Evolutionary conservation across 2,113 vertebrate genomes (phyloP).

Genomic region (Eulacestoma nigropectus): DNA sequence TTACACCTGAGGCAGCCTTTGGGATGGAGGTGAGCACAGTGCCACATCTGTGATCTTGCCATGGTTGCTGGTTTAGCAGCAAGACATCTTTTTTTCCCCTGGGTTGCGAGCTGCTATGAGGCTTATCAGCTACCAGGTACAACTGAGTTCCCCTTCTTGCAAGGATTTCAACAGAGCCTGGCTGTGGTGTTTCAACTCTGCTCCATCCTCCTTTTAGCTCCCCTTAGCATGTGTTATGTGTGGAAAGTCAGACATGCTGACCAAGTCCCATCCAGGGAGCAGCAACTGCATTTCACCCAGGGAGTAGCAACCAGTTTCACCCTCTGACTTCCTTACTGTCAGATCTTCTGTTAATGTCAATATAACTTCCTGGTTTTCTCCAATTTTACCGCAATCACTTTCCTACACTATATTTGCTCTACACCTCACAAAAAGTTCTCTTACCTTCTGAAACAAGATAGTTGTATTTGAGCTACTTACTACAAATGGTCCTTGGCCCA

Average conservation of each 20-base stretch:
- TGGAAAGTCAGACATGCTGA: neutral
- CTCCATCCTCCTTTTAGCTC: neutral
- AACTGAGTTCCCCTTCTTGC: neutral
- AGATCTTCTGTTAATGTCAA: neutral
- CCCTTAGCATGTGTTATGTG: neutral
- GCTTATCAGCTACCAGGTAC: neutral
- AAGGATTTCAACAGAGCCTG: neutral
- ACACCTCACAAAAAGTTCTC: neutral
- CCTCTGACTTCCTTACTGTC: neutral
- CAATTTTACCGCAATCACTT: neutral
- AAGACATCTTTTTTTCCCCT: neutral
- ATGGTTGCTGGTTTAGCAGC: neutral
- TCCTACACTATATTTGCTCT: neutral
- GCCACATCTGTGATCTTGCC: too few species aligned
- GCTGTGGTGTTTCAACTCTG: neutral
- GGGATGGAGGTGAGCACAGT: neutral
- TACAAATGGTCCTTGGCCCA: neutral
- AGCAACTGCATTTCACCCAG: neutral
- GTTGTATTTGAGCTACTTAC: neutral
- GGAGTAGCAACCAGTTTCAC: neutral
- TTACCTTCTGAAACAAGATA: neutral
- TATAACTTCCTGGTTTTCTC: neutral
- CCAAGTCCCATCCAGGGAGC: neutral
- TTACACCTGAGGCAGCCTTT: too few species aligned
- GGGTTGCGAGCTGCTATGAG: neutral